phyloP scores from a whole-genome alignment of 2,797 vertebrate genomes.

The Enteromius anoplus region DNA sequence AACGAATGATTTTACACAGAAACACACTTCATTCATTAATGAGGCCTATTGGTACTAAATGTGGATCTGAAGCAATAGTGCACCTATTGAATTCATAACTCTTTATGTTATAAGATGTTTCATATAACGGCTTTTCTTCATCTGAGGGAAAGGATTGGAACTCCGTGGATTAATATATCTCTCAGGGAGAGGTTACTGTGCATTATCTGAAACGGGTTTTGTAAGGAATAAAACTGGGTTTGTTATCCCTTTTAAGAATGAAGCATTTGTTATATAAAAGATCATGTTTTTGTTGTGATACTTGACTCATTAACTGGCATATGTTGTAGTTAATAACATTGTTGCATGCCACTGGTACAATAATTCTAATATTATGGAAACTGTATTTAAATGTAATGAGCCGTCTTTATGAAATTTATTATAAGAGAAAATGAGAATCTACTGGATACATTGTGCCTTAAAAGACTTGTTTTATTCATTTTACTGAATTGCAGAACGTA shows the following conservation, averaged over 20 bases:
- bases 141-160: constrained; percentile 30
- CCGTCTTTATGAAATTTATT: neutral
- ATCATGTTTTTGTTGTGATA: constrained; percentile 6
- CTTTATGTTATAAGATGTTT: constrained; percentile 3
- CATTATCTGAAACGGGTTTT: constrained; percentile 25
- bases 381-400: constrained; percentile 13
- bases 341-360: neutral
- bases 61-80: constrained; percentile 4
- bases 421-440: neutral
- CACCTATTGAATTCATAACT: neutral
- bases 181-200: constrained; percentile 40
- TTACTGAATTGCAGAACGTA: neutral
- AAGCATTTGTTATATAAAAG: constrained; percentile 9
- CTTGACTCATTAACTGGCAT: neutral
- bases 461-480: neutral
- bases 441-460: constrained; percentile 27
- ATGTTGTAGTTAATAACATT: constrained; percentile 1
- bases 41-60: neutral
- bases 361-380: neutral
- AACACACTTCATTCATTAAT: neutral
- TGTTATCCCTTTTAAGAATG: constrained; percentile 15
- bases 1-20: neutral
- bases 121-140: constrained; percentile 10
- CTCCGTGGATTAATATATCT: constrained; percentile 30
- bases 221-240: constrained; percentile 11